Percentiles rank a stretch among this genome's conserved stretches.
phyloP scores from a whole-genome alignment of 2,888 invertebrate genomes.

The Cephalotes varians region DNA sequence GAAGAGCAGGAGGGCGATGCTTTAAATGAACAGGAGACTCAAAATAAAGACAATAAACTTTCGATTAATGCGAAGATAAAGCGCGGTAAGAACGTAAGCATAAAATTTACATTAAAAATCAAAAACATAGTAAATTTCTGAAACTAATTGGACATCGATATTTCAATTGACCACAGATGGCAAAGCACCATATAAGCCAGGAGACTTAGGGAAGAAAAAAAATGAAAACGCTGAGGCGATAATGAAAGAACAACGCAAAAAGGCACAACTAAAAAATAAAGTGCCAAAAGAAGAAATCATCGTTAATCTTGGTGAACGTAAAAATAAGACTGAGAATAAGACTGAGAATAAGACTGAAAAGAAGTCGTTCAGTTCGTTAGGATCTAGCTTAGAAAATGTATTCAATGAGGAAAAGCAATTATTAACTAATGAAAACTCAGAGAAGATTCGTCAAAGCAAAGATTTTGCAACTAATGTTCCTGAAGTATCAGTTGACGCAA shows the following conservation, averaged over 20 bases:
- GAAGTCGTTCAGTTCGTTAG: neutral
- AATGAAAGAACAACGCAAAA: conserved; percentile 47
- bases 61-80: neutral
- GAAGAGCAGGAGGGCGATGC: conserved; percentile 56
- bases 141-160: conserved; percentile 7
- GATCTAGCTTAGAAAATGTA: conserved; percentile 1
- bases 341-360: neutral
- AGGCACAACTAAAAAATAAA: conserved; percentile 57
- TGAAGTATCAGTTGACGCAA: conserved; percentile 52
- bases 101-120: neutral
- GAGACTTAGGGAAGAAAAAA: conserved; percentile 49
- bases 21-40: conserved; percentile 37
- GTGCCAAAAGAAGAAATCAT: conserved; percentile 74
- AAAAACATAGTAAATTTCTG: neutral
- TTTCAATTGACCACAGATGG: conserved; percentile 2
- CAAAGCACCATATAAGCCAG: neutral
- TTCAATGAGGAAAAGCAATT: conserved; percentile 28
- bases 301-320: conserved; percentile 40
- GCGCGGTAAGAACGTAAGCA: conserved; percentile 33
- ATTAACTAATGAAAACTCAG: conserved; percentile 11
- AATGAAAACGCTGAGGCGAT: conserved; percentile 61
- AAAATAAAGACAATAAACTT: conserved; percentile 23
- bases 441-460: conserved; percentile 57
- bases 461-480: conserved; percentile 53
- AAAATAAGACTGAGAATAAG: conserved; percentile 38